Base-by-base conservation (phyloP, 2,113 vertebrate species). In the Pampusana beccarii region DNA sequence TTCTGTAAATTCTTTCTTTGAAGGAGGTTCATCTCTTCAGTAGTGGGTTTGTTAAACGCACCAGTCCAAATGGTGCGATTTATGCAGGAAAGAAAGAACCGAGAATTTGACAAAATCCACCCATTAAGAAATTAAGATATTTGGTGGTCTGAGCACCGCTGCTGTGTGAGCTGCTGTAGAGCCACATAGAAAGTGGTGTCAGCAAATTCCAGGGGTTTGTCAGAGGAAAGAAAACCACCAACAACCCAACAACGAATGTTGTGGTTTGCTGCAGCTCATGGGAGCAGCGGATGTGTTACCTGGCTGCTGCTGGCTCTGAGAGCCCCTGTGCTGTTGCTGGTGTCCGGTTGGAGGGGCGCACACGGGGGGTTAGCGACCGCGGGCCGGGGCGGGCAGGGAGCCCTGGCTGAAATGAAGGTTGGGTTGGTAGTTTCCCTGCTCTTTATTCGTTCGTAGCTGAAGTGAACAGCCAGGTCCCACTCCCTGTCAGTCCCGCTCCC, bases 241-340 rank as follows among this genome's bases (percentile, higher is more conserved):
- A 40, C 3, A 44, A 33, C 42, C 21, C 20, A 24, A 50, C 20
- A 14, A 21, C 20, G 26, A 82, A 78, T 71, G 51, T 46, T 83
- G 60, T 82, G 73, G 74, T 89, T 92, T 91, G 56, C 61, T 80
- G 70, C 61, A 72, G 73, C 17, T 72, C 79, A 26, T 33, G 46
- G 65, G 80, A 90, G 66, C 70, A 75, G 2, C 50, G 40, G 54
- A 54, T 65, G 21, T 85, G 73, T 69, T 88, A 85, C 87, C 94
- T 90, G 92, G 29, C 81, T 92, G 73, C 85, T 86, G 71, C 66
- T 86, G 70, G 80, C 89, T 75, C 53, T 46, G 48, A 40, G 73
- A 18, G 31, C 0, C 2, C 48, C 61, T 85, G 51, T 88, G 0
- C 0, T 75, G 2, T 34, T 0, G 1, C 86, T 86, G 74, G 85